A percentile compares a stretch with the other conserved stretches of the same genome.
Conservation (phyloP, 1,140 invertebrate genomes). For the Nylanderia fulva region DNA sequence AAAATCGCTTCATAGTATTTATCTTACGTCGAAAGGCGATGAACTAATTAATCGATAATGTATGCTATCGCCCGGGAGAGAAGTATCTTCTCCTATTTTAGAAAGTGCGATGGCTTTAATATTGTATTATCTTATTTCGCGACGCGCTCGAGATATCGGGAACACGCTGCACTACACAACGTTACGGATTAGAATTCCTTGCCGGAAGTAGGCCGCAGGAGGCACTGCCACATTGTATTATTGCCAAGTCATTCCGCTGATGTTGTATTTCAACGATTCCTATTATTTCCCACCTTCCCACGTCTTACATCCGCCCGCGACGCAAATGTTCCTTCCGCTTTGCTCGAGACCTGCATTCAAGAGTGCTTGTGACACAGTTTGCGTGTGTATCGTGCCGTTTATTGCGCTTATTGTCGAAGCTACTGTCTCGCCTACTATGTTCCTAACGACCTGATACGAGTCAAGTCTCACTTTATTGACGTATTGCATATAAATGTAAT, state of each 20-base stretch:
- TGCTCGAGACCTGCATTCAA: slow-evolving; percentile 62
- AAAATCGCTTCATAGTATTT: background rate
- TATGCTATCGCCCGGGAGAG: background rate
- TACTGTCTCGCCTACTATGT: slow-evolving; percentile 7
- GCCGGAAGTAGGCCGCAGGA: slow-evolving; percentile 63
- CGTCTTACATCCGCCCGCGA: slow-evolving; percentile 58
- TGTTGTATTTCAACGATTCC: slow-evolving; percentile 46
- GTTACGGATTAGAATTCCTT: slow-evolving; percentile 60
- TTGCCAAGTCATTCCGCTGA: slow-evolving; percentile 62
- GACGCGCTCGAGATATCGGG: background rate
- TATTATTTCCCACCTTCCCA: slow-evolving; percentile 60
- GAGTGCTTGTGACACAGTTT: slow-evolving; percentile 63
- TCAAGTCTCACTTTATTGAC: background rate
- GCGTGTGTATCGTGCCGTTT: slow-evolving; percentile 37
- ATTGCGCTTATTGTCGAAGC: slow-evolving; percentile 51
- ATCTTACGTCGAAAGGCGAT: background rate
- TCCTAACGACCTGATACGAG: background rate
- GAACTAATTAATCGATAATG: background rate
- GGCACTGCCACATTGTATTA: slow-evolving; percentile 52
- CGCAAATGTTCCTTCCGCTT: slow-evolving; percentile 60
- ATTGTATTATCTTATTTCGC: slow-evolving; percentile 42
- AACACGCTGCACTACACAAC: slow-evolving; percentile 21
- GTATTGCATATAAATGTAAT: background rate
- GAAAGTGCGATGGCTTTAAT: slow-evolving; percentile 35
- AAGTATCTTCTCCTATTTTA: slow-evolving; percentile 24